Percentiles rank a stretch among this genome's conserved stretches.
Evolutionary conservation across 2,888 invertebrate genomes (phyloP).

Genomic region (Caenorhabditis parvicauda): DNA sequence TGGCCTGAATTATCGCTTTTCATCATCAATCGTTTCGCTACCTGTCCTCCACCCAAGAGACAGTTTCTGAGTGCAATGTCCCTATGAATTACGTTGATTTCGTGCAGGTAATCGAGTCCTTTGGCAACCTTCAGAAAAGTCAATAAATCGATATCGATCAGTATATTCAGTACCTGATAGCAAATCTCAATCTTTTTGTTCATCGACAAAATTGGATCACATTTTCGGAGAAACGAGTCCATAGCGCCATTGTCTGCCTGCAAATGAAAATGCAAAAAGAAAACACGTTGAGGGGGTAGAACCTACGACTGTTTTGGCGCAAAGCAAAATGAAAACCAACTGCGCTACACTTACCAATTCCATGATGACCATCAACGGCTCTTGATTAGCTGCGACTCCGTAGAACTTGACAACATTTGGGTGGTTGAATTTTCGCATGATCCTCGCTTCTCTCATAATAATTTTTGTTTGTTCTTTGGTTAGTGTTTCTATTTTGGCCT

Average conservation of each 20-base stretch:
- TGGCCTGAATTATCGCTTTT: slow-evolving; percentile 10
- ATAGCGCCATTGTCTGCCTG: slow-evolving; percentile 37
- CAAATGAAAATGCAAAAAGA: not conserved
- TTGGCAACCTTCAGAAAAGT: slow-evolving; percentile 37
- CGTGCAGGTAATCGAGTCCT: slow-evolving; percentile 45
- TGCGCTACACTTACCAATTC: slow-evolving; percentile 22
- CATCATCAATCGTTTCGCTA: not conserved
- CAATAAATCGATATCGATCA: not conserved
- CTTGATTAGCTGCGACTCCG: slow-evolving; percentile 44
- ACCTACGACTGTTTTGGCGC: no score
- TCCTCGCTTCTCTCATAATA: slow-evolving; percentile 47
- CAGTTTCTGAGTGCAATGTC: slow-evolving; percentile 39
- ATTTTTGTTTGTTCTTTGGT: slow-evolving; percentile 50
- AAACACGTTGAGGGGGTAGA: not conserved
- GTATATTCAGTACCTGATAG: slow-evolving; percentile 2
- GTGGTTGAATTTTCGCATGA: slow-evolving; percentile 45
- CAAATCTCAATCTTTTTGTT: slow-evolving; percentile 40
- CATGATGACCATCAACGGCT: slow-evolving; percentile 51
- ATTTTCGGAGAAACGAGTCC: slow-evolving; percentile 43
- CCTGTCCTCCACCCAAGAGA: slow-evolving; percentile 30
- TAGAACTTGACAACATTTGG: slow-evolving; percentile 43
- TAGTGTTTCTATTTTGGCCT: slow-evolving; percentile 39
- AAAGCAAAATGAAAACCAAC: no score
- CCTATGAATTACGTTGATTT: slow-evolving; percentile 21
- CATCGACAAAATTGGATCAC: slow-evolving; percentile 10